phyloP scores from a whole-genome alignment of 2,888 invertebrate genomes.

The Scaptomyza cyrtandrae region DNA sequence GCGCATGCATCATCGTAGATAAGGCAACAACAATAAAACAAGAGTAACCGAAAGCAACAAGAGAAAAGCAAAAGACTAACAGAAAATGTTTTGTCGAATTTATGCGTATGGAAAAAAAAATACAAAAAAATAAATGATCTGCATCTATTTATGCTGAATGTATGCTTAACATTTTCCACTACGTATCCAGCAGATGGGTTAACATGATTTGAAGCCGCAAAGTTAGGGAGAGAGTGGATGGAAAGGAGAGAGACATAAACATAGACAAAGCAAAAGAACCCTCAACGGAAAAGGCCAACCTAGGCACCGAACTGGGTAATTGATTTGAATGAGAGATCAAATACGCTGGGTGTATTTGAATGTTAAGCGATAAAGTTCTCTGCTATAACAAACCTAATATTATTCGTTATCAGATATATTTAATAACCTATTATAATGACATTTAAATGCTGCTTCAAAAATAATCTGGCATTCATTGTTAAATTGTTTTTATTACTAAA shows the following conservation, averaged over 20 bases:
- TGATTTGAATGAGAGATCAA: conserved; percentile 37
- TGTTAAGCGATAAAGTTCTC: not conserved
- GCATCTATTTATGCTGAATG: conserved; percentile 54
- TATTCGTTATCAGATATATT: not conserved
- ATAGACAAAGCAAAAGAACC: too few species aligned
- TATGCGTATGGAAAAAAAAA: conserved; percentile 35
- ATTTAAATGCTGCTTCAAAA: too few species aligned
- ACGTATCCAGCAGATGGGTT: conserved; percentile 4
- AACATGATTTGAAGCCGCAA: conserved; percentile 36
- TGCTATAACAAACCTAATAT: not conserved
- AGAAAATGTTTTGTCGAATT: conserved; percentile 43
- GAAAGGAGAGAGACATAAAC: too few species aligned
- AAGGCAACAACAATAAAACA: conserved; percentile 17
- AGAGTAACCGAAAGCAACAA: conserved; percentile 17
- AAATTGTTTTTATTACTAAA: too few species aligned
- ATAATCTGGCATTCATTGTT: not conserved
- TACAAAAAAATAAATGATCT: conserved; percentile 19
- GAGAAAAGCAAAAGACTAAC: conserved; percentile 4
- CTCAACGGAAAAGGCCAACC: not conserved
- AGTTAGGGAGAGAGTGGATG: not conserved
- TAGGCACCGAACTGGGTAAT: conserved; percentile 28
- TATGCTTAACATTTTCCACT: conserved; percentile 39
- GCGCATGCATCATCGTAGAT: conserved; percentile 65
- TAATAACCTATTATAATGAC: not conserved
- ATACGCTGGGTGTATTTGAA: conserved; percentile 1